These are phyloP conservation scores for Leucoma salicis DNA, from an alignment of 2,888 invertebrate genomes.

Conservation along the genomic window DNA sequence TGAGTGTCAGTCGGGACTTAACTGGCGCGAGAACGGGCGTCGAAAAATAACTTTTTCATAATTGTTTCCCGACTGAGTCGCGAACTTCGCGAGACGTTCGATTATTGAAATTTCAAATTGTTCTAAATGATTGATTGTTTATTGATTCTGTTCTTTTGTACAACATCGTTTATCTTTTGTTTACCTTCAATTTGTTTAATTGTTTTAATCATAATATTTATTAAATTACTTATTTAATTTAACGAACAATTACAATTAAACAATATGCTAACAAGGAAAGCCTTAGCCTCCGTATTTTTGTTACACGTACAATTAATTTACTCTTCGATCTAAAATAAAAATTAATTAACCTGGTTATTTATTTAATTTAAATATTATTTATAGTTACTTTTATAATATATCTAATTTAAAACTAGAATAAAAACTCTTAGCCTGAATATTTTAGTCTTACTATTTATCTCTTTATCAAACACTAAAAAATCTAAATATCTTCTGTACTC, in stretches of 20 bases:
- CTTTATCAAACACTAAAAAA: background rate
- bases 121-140: conserved; percentile 57
- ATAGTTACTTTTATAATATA: background rate
- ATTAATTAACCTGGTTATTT: no score
- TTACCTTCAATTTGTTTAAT: background rate
- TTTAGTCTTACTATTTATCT: background rate
- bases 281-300: no score
- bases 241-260: no score
- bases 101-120: conserved; percentile 70
- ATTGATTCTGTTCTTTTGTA: conserved; percentile 42
- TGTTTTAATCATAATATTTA: no score
- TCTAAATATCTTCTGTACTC: conserved; percentile 21
- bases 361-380: no score
- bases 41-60: conserved; percentile 78
- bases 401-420: background rate
- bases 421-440: background rate
- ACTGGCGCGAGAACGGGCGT: conserved; percentile 75
- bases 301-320: no score
- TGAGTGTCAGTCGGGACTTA: conserved; percentile 79
- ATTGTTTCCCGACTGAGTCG: conserved; percentile 73
- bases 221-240: no score
- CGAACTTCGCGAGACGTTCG: conserved; percentile 61
- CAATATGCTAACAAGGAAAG: no score
- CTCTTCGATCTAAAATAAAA: no score
- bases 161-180: conserved; percentile 10